Evolutionary conservation across 2,888 invertebrate species (phyloP), one percentile per base, ranked within the genome.

Genomic region (Drosophila conformis): DNA sequence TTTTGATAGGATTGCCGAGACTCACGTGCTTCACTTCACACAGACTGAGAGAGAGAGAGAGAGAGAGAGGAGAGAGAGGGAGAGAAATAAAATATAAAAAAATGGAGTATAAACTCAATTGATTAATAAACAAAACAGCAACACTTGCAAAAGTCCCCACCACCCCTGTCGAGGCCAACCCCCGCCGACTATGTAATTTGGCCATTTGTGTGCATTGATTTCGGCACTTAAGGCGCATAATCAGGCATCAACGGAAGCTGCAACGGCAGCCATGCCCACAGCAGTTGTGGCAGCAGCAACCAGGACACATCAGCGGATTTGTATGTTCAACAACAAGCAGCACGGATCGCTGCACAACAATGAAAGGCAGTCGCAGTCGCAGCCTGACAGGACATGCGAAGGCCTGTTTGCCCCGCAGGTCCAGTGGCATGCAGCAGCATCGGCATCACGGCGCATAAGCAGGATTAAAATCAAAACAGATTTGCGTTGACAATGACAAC

Each of bases 191-290:
- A 74, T 87, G 87, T 90, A 87, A 89, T 90, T 90, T 82, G 91
- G 79, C 73, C 90, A 91, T 90, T 90, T 88, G 88, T 90, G 90
- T 91, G 91, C 91, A 91, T 91, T 90, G 91, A 91, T 90, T 91
- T 91, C 87, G 89, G 86, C 82, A 86, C 91, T 91, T 91, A 91
- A 91, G 89, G 78, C 87, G 78, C 84, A 89, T 91, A 90, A 91
- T 91, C 87, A 79, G 69, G 69, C 74, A 67, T 49, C 72, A 60
- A 25, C 69, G 61, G 64, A 61, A 61, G 74, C 57, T 60, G 70
- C 59, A 62, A 27, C 56, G 42, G 42, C 66, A 60, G 51, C 66
- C 46, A 13, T 46, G 33, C 33, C 33, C 33, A 33, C 33, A 33
- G n/a, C 36, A 52, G 38, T 56, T 53, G 56, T 46, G 49, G 46